These are phyloP conservation scores for Caenorhabditis imperialis DNA, from an alignment of 2,888 invertebrate genomes.

Conservation along the genomic window DNA sequence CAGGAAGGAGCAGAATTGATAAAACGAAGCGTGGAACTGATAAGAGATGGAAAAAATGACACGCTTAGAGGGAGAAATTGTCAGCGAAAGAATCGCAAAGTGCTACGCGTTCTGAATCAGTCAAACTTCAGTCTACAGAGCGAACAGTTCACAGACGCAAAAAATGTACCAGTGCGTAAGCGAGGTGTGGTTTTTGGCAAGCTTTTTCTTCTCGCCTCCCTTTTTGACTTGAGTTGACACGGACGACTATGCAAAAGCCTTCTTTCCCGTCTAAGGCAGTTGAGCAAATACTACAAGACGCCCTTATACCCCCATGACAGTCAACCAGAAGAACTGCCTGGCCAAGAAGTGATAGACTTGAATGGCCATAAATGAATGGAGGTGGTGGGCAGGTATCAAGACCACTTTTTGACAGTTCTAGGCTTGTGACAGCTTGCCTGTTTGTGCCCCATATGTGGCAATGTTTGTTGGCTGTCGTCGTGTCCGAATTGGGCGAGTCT, in stretches of 20 bases:
- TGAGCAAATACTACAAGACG: constrained; percentile 52
- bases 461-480: constrained; percentile 17
- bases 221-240: constrained; percentile 46
- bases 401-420: constrained; percentile 45
- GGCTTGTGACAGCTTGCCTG: constrained; percentile 48
- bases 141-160: not conserved
- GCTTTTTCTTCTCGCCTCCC: constrained; percentile 14
- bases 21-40: constrained; percentile 4
- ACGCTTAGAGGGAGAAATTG: constrained; percentile 12
- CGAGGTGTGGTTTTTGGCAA: constrained; percentile 54
- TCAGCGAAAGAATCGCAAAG: constrained; percentile 14
- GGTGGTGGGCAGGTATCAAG: not conserved
- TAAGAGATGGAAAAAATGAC: constrained; percentile 15
- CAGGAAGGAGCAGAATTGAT: constrained; percentile 10
- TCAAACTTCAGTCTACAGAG: too few species aligned
- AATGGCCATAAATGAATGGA: not conserved
- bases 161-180: constrained; percentile 26
- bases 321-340: constrained; percentile 18
- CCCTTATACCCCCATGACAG: constrained; percentile 4
- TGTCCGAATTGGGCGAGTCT: constrained; percentile 34
- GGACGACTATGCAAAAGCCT: constrained; percentile 38
- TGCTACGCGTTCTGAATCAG: too few species aligned
- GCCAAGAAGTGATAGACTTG: constrained; percentile 20
- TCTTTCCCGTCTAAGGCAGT: constrained; percentile 49
- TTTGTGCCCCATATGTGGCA: constrained; percentile 52